Base-by-base conservation (phyloP, 2,797 vertebrate species). In the Acridotheres tristis region DNA sequence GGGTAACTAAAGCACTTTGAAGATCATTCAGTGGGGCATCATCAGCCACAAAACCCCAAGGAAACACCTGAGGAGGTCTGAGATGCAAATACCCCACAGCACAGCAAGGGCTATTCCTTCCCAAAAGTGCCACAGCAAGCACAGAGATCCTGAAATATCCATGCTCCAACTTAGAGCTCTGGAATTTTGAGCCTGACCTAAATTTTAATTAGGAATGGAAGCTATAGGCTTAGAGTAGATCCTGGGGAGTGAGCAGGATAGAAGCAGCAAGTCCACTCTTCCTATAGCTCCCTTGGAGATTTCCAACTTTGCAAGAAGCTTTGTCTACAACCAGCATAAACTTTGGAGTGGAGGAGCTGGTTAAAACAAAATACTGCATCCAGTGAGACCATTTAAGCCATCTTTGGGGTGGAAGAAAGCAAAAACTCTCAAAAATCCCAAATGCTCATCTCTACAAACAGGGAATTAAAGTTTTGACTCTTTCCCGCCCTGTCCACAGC, bases 401-500 rank as follows among this genome's bases (percentile, higher is more conserved):
- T 18, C 19, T 34, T 3, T 9, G 21, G 17, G 10, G 13, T 16
- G 47, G 67, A 71, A 67, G 34, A 21, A 71, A 80, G 19, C 3
- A 61, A 88, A 87, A 54, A 21, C 23, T 27, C 27, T n/a, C 38
- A 50, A n/a, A 66, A 50, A 54, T 23, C 26, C 22, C 45, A 67
- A 18, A 45, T 1, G 4, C 29, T 3, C 9, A 2, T 38, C 62
- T 72, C 7, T 3, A 26, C 12, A 59, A 34, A 59, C 14, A 9
- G 10, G 7, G 22, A 78, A 86, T 82, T 66, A 62, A 85, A 87
- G 16, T 30, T 25, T 81, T 2, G 2, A 6, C 18, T 20, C 4
- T 77, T 65, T 38, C 32, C 32, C 9, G 0, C 36, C 10, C 14
- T 0, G 0, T 19, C 43, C 0, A 0, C 21, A 79, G 29, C 29